A percentile compares a stretch with the other conserved stretches of the same genome.
Evolutionary conservation across 2,888 invertebrate species (phyloP).

Genomic region (Bimastos eiseni): DNA sequence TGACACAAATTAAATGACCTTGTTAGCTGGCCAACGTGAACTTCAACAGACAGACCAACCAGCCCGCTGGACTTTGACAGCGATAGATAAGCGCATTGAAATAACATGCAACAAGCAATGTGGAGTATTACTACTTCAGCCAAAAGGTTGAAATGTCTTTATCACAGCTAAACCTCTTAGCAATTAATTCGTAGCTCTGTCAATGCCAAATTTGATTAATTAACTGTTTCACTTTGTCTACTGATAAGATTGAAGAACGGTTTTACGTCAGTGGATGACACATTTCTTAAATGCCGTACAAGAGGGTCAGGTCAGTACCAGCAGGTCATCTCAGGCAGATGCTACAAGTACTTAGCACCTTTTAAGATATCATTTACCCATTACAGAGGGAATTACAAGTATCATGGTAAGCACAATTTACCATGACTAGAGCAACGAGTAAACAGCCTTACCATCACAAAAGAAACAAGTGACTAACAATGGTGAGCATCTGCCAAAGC

Average conservation of each 20-base stretch:
- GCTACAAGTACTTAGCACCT: background rate
- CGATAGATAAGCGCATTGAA: background rate
- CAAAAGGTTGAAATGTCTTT: background rate
- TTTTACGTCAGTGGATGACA: too few relatives aligned
- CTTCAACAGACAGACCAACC: too few relatives aligned
- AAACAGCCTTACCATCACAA: background rate
- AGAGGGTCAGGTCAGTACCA: background rate
- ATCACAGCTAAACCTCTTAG: background rate
- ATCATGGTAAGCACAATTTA: background rate
- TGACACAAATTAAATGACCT: background rate
- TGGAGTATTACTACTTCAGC: background rate
- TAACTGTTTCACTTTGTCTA: too few relatives aligned
- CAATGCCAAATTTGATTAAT: too few relatives aligned
- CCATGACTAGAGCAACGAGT: conserved; percentile 13
- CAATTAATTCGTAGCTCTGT: background rate
- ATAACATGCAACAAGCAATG: background rate
- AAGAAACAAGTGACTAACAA: background rate
- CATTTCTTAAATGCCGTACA: background rate
- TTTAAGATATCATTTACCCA: background rate
- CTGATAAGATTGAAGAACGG: too few relatives aligned
- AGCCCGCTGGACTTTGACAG: background rate
- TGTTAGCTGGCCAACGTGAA: background rate
- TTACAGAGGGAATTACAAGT: background rate
- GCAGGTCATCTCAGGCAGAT: background rate
- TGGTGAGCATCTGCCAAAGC: background rate